Conservation (phyloP, 2,888 invertebrate genomes). For the Tortrix viridana region DNA sequence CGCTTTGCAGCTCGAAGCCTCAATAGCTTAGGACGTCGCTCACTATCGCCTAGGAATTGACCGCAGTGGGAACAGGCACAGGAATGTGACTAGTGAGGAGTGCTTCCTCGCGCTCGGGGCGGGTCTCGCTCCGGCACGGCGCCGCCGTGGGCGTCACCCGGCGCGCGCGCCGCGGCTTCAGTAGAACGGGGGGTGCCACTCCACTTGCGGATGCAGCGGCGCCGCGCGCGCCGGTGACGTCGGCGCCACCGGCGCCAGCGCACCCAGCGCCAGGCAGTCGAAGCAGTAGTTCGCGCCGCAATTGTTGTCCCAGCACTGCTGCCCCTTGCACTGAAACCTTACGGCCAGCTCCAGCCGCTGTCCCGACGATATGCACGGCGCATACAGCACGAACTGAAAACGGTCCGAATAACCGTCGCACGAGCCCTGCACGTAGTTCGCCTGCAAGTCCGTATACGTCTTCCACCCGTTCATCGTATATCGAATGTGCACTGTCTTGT, state of each 20-base stretch:
- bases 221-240: conserved; percentile 59
- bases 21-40: conserved; percentile 59
- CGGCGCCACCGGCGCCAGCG: conserved; percentile 47
- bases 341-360: conserved; percentile 94
- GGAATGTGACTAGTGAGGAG: conserved; percentile 62
- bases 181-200: conserved; percentile 85
- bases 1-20: conserved; percentile 75
- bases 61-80: conserved; percentile 57
- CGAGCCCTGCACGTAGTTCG: conserved; percentile 92
- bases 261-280: conserved; percentile 89
- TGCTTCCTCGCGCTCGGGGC: conserved; percentile 42
- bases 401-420: conserved; percentile 97
- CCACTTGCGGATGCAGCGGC: conserved; percentile 71
- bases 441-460: conserved; percentile 92
- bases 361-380: conserved; percentile 90
- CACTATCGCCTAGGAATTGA: conserved; percentile 51
- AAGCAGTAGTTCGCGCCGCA: conserved; percentile 94
- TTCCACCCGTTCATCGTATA: conserved; percentile 95
- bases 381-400: conserved; percentile 92
- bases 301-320: conserved; percentile 98
- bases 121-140: conserved; percentile 39
- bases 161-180: conserved; percentile 59
- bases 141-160: conserved; percentile 47
- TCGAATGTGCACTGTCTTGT: conserved; percentile 95
- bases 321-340: conserved; percentile 92